These are phyloP conservation scores for Galerucella pusilla DNA, from an alignment of 2,888 invertebrate genomes.

Conservation along the genomic window DNA sequence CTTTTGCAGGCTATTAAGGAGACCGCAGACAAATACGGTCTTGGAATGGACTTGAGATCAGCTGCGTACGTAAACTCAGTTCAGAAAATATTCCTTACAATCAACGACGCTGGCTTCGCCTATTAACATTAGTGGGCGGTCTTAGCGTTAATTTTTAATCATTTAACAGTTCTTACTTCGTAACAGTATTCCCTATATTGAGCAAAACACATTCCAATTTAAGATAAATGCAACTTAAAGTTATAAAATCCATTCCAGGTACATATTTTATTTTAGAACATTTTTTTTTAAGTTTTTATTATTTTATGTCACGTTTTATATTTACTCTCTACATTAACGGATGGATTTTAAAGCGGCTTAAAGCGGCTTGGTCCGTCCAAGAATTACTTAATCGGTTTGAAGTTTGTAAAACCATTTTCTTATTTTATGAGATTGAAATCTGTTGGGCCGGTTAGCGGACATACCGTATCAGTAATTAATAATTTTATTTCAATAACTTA, in stretches of 20 bases:
- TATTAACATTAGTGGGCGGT: slow-evolving; percentile 31
- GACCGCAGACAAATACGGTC: slow-evolving; percentile 90
- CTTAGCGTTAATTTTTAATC: not conserved
- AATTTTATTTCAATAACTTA: slow-evolving; percentile 26
- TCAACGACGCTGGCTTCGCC: slow-evolving; percentile 85
- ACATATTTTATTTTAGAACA: slow-evolving; percentile 4
- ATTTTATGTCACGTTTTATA: not conserved
- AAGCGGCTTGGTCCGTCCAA: not conserved
- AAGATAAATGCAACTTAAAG: not conserved
- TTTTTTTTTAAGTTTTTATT: not conserved
- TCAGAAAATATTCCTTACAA: slow-evolving; percentile 95
- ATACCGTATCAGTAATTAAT: slow-evolving; percentile 31
- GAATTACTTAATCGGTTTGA: not conserved
- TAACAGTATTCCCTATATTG: not conserved
- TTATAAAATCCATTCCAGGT: not conserved
- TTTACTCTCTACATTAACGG: not conserved
- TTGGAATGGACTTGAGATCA: slow-evolving; percentile 91
- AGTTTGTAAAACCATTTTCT: slow-evolving; percentile 11
- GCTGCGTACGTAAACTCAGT: slow-evolving; percentile 97
- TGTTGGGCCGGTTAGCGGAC: slow-evolving; percentile 7
- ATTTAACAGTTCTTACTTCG: not conserved
- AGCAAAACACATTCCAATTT: not conserved
- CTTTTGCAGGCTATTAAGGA: slow-evolving; percentile 87
- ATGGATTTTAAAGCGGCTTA: not conserved
- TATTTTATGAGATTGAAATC: not conserved